Conservation (phyloP, 2,888 invertebrate genomes). For the Ditylenchus weischeri region DNA sequence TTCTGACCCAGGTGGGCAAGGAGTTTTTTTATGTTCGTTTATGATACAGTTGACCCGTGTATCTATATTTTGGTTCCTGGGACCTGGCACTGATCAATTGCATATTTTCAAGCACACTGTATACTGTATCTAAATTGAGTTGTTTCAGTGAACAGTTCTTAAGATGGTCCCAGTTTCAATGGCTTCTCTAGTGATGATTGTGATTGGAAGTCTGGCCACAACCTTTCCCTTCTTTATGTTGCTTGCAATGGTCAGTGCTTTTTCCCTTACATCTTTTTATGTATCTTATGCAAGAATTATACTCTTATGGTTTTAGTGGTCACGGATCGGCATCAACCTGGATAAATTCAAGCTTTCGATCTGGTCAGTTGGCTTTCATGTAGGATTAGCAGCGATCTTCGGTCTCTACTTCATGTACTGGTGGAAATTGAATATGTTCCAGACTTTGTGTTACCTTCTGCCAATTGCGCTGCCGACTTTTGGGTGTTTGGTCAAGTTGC, state of each 20-base stretch:
- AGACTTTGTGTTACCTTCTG: background rate
- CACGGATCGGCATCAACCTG: background rate
- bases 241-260: no score
- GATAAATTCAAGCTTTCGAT: no score
- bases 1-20: no score
- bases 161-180: background rate
- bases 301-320: slow-evolving; percentile 1
- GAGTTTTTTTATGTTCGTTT: no score
- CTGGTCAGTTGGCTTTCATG: slow-evolving; percentile 69
- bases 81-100: no score
- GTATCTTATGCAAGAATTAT: background rate
- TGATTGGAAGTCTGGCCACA: background rate
- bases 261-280: no score
- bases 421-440: slow-evolving; percentile 59
- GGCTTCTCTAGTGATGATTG: background rate
- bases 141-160: no score
- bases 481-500: background rate
- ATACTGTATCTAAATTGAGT: no score
- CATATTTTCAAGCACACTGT: no score
- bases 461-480: background rate
- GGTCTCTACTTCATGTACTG: slow-evolving; percentile 84
- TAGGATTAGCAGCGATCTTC: slow-evolving; percentile 82
- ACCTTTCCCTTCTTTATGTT: no score
- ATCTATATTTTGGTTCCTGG: no score
- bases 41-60: no score